Conservation (phyloP, 2,888 invertebrate genomes). For the Protonemura montana region DNA sequence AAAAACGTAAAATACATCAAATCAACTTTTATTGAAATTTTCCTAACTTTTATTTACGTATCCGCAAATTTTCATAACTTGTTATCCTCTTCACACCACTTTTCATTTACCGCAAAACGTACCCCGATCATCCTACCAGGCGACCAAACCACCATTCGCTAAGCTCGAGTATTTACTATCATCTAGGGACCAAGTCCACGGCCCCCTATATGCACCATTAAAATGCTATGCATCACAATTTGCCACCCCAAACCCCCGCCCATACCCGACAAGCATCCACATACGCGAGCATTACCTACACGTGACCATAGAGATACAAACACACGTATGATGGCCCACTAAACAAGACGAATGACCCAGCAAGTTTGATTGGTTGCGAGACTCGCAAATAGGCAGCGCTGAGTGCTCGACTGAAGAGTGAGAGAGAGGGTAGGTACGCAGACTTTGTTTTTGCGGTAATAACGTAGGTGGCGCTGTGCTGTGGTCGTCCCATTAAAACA, state of each 20-base stretch:
- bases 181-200: background rate
- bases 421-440: too few relatives aligned
- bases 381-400: background rate
- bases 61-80: too few relatives aligned
- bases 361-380: background rate
- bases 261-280: background rate
- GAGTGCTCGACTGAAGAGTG: background rate
- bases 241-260: background rate
- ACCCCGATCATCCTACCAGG: too few relatives aligned
- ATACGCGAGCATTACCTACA: background rate
- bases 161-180: conserved; percentile 12
- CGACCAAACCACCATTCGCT: too few relatives aligned
- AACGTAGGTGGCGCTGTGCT: background rate
- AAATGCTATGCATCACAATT: conserved; percentile 12
- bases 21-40: too few relatives aligned
- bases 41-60: too few relatives aligned
- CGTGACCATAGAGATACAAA: background rate
- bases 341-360: background rate
- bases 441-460: background rate
- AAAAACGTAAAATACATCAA: too few relatives aligned
- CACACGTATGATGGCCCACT: background rate
- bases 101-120: too few relatives aligned
- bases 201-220: background rate
- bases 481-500: conserved; percentile 1
- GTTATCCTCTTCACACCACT: too few relatives aligned